Conservation (phyloP, 2,888 invertebrate species). For the Phyllotreta striolata region DNA sequence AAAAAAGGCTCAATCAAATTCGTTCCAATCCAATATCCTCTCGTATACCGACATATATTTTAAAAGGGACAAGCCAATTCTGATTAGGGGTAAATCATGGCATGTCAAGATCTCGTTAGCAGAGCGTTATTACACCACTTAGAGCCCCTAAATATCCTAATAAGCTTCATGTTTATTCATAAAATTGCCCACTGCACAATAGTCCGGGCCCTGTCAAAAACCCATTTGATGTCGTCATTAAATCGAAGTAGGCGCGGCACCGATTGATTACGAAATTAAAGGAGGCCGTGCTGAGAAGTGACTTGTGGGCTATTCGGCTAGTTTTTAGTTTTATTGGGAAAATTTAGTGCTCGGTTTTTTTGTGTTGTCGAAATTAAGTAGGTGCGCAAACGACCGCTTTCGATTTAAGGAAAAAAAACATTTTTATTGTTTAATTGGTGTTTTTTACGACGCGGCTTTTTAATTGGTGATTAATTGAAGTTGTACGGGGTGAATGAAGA, state of each 20-base stretch:
- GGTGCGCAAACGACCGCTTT: conserved; percentile 16
- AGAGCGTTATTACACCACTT: conserved; percentile 43
- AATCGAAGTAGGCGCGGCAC: conserved; percentile 47
- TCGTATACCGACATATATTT: not conserved
- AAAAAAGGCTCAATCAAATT: not conserved
- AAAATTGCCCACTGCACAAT: conserved; percentile 47
- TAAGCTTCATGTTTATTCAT: conserved; percentile 51
- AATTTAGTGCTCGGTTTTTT: conserved; percentile 15
- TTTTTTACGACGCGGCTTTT: conserved; percentile 7
- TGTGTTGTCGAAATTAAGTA: conserved; percentile 24
- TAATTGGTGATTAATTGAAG: conserved; percentile 21
- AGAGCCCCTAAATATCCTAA: conserved; percentile 40
- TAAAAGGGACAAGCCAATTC: conserved; percentile 21
- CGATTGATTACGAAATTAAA: conserved; percentile 46
- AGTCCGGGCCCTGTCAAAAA: conserved; percentile 45
- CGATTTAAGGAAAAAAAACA: conserved; percentile 22
- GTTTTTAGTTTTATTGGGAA: conserved; percentile 25
- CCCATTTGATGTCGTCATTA: conserved; percentile 50
- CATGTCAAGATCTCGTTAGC: conserved; percentile 46
- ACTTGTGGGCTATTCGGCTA: not conserved
- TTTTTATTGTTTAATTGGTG: conserved; percentile 25
- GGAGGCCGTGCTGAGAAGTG: conserved; percentile 36
- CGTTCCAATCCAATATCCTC: too few species aligned
- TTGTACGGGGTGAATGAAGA: not conserved
- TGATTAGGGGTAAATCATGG: conserved; percentile 43